These are phyloP conservation scores for Epinotia demarniana DNA, from an alignment of 2,888 invertebrate genomes.

Conservation along the genomic window DNA sequence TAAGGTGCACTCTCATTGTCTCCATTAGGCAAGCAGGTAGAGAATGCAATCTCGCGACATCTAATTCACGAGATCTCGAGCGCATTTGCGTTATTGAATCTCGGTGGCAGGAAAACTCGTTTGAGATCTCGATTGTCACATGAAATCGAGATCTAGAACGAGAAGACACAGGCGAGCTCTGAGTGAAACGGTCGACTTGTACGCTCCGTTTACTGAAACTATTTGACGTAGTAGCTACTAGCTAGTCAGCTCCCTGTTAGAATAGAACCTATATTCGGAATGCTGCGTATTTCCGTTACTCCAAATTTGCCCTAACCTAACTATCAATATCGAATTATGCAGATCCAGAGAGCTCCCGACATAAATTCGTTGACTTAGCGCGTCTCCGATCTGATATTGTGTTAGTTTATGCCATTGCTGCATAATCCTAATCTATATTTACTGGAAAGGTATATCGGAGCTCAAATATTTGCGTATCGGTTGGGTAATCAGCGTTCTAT, in stretches of 20 bases:
- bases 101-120: no score
- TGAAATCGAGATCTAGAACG: no score
- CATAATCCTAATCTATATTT: slow-evolving; percentile 40
- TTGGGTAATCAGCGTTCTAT: not conserved
- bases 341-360: slow-evolving; percentile 48
- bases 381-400: slow-evolving; percentile 37
- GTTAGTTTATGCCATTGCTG: slow-evolving; percentile 35
- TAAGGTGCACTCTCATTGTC: no score
- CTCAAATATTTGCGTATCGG: slow-evolving; percentile 10
- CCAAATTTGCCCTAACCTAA: slow-evolving; percentile 42
- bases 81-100: no score
- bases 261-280: not conserved
- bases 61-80: no score
- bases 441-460: slow-evolving; percentile 21
- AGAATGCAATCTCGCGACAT: no score
- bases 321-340: slow-evolving; percentile 66
- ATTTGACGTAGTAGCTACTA: no score
- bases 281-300: not conserved
- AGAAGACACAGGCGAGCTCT: no score
- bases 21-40: no score
- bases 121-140: no score
- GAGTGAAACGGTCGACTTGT: no score
- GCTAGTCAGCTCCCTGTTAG: not conserved
- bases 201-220: no score
- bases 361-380: slow-evolving; percentile 42